A percentile compares a stretch with the other conserved stretches of the same genome.
Evolutionary conservation across 2,888 invertebrate species (phyloP).

Genomic region (Polylopha cassiicola): DNA sequence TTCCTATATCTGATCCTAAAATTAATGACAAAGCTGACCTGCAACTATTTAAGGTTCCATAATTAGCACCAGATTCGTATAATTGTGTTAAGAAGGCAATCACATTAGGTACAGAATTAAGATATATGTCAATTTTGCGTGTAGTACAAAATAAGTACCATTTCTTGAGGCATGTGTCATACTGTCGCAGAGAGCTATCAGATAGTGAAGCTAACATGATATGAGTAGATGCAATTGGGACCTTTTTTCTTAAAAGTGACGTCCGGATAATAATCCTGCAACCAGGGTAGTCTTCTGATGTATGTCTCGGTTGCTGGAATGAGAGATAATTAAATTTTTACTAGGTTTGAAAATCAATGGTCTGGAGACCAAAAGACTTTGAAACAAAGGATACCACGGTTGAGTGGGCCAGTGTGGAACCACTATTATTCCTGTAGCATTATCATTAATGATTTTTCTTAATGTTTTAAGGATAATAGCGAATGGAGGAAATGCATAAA

Average conservation of each 20-base stretch:
- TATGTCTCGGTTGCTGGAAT: slow-evolving; percentile 11
- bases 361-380: not conserved
- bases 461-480: not conserved
- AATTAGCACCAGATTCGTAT: slow-evolving; percentile 2
- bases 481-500: slow-evolving; percentile 7
- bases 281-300: slow-evolving; percentile 8
- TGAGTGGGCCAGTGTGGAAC: slow-evolving; percentile 1
- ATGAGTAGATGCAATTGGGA: not conserved
- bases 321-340: slow-evolving; percentile 8
- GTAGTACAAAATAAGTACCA: not conserved
- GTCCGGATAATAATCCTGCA: slow-evolving; percentile 7
- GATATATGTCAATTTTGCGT: not conserved
- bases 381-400: slow-evolving; percentile 14
- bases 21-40: slow-evolving; percentile 1
- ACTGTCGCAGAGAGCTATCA: slow-evolving; percentile 1
- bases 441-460: not conserved
- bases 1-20: not conserved
- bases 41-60: slow-evolving; percentile 2
- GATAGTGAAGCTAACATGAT: slow-evolving; percentile 1
- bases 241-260: not conserved
- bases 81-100: slow-evolving; percentile 1
- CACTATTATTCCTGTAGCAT: not conserved
- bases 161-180: slow-evolving; percentile 1
- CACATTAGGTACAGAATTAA: not conserved
- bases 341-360: not conserved